Evolutionary conservation across 1,140 invertebrate species (phyloP), one percentile per base, ranked within the genome.

Genomic region (Prorops nasuta): DNA sequence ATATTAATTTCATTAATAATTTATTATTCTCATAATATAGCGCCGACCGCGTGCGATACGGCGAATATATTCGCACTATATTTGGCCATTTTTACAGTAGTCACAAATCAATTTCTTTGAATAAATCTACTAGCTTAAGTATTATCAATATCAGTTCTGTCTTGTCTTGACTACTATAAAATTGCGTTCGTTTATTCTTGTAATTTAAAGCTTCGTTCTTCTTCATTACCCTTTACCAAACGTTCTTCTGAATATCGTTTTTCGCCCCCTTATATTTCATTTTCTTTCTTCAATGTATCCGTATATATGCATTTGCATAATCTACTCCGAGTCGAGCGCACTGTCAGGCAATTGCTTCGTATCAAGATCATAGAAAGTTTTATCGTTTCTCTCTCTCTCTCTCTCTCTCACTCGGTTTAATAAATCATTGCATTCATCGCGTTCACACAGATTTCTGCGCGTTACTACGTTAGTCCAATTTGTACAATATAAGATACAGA

Each of bases 1-100:
- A 76, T 76, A 76, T 77, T 76, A 77, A 75, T 76, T 77, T 76
- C 67, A 74, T 74, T 73, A 76, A 76, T 77, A 77, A 77, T 77
- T 77, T 77, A 77, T 77, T 77, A 76, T 73, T 75, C 61, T 71
- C 70, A 69, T 74, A 76, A 72, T 74, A 73, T 69, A 74, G 58
- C 61, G 63, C 57, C 67, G 59, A 56, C 54, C 58, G 55, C 54
- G 60, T 60, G 55, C 49, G 63, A 36, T 48, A 45, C 51, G 18
- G 52, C 64, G 60, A 71, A 67, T 71, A 68, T 74, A 74, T 72
- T 70, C 72, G 75, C 72, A 63, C 70, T 69, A 70, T 71, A 76
- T 77, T 77, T 77, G 75, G 75, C 75, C 71, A 72, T 78, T 75
- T 76, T 76, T 76, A 77, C 74, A 76, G 66, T 77, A 75, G 74